Evolutionary conservation across 2,113 vertebrate genomes (phyloP).

Genomic region (Acanthochromis polyacanthus): DNA sequence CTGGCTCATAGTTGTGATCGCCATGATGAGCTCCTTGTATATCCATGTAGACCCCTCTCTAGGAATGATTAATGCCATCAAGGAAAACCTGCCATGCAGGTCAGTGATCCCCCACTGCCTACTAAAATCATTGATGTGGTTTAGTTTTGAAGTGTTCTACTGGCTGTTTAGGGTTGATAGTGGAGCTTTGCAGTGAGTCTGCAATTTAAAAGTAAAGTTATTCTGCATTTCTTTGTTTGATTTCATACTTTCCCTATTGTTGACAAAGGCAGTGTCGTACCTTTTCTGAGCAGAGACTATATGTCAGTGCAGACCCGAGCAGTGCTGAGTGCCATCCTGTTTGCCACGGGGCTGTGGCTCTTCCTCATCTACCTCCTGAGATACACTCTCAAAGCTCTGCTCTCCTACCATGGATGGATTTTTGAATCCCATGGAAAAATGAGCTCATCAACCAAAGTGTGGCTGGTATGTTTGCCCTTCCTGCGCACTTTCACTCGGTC

Average conservation of each 20-base stretch:
- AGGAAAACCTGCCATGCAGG: constrained; percentile 86
- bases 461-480: constrained; percentile 85
- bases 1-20: constrained; percentile 91
- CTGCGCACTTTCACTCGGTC: background rate
- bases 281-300: constrained; percentile 73
- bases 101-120: constrained; percentile 69
- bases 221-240: background rate
- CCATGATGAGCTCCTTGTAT: constrained; percentile 91
- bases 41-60: constrained; percentile 89
- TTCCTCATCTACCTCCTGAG: constrained; percentile 90
- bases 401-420: constrained; percentile 96
- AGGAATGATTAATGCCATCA: constrained; percentile 89
- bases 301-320: constrained; percentile 81
- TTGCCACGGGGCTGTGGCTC: constrained; percentile 92
- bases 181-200: too few species aligned
- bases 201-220: background rate
- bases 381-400: constrained; percentile 88
- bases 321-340: constrained; percentile 86
- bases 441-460: constrained; percentile 88
- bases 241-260: rapidly evolving
- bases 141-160: background rate
- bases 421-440: constrained; percentile 92
- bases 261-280: constrained; percentile 34
- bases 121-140: background rate
- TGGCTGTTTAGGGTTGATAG: background rate